These are phyloP conservation scores for Cavia porcellus DNA, from an alignment of 2,113 vertebrate species.

Conservation along the genomic window DNA sequence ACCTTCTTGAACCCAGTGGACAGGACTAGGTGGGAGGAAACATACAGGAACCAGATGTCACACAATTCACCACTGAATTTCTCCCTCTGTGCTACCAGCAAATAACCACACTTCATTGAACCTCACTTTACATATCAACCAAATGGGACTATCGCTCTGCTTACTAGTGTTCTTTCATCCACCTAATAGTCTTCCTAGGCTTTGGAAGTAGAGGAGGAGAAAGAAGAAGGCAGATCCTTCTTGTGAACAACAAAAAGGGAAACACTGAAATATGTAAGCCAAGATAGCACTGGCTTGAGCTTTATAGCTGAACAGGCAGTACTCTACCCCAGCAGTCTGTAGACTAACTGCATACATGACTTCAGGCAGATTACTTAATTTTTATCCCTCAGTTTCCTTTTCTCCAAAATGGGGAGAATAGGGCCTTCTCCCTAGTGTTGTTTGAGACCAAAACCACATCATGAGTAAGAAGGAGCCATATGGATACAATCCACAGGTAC, in stretches of 20 bases:
- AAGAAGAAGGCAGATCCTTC: not conserved
- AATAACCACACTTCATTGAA: not conserved
- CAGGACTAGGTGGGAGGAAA: not conserved
- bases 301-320: rapidly evolving
- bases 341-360: too few relatives aligned
- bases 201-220: not conserved
- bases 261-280: not conserved
- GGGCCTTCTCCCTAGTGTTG: not conserved
- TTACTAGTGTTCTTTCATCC: not conserved
- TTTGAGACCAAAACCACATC: not conserved
- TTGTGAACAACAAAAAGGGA: not conserved
- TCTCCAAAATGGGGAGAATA: not conserved
- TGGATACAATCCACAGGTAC: too few relatives aligned
- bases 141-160: not conserved
- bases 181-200: not conserved
- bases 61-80: not conserved
- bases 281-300: rapidly evolving
- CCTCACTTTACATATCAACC: not conserved
- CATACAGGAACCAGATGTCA: not conserved
- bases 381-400: not conserved
- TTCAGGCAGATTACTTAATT: not conserved
- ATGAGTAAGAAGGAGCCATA: rapidly evolving
- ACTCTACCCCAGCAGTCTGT: rapidly evolving
- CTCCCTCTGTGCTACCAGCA: not conserved
- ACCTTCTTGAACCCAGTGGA: not conserved